These are phyloP conservation scores for Panopea generosa DNA, from an alignment of 2,888 invertebrate genomes.

Conservation along the genomic window DNA sequence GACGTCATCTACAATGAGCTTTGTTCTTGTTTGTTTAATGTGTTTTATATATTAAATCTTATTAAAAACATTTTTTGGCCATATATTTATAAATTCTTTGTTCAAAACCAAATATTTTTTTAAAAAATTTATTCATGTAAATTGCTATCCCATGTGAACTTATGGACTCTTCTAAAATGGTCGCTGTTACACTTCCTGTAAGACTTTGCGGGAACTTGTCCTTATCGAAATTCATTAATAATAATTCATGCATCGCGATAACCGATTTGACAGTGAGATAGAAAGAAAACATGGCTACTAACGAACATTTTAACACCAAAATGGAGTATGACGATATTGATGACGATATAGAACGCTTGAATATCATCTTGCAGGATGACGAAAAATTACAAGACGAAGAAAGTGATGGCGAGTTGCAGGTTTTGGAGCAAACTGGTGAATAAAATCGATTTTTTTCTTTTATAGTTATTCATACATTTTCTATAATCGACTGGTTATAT, in stretches of 20 bases:
- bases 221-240: constrained; percentile 13
- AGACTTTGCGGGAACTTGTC: neutral
- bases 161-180: neutral
- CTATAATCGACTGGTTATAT: too few relatives aligned
- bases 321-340: constrained; percentile 58
- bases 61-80: too few relatives aligned
- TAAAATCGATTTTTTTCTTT: too few relatives aligned
- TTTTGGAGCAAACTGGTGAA: constrained; percentile 34
- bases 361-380: constrained; percentile 69
- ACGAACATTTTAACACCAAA: constrained; percentile 8
- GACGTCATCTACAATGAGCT: too few relatives aligned
- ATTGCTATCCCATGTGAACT: too few relatives aligned
- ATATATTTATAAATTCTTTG: too few relatives aligned
- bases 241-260: neutral
- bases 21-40: too few relatives aligned
- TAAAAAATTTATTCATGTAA: too few relatives aligned
- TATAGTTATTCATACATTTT: too few relatives aligned
- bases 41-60: too few relatives aligned
- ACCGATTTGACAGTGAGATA: neutral
- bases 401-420: constrained; percentile 64
- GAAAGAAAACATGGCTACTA: neutral
- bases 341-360: constrained; percentile 75
- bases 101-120: too few relatives aligned
- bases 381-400: constrained; percentile 64
- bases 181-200: neutral